phyloP scores from a whole-genome alignment of 1,140 invertebrate species.

The Drosophila pachea region DNA sequence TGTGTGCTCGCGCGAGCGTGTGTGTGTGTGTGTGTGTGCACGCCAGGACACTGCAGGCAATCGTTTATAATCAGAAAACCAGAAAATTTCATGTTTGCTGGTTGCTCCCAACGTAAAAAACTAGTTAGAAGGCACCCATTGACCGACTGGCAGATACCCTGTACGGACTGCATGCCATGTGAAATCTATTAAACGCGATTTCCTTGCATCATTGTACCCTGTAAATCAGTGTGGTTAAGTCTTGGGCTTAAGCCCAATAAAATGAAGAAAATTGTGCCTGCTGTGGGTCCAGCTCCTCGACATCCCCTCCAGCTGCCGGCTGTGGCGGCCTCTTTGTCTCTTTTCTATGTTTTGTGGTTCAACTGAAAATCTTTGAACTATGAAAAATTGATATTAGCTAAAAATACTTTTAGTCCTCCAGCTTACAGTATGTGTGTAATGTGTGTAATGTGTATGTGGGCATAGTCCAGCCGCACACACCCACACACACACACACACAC shows the following conservation, averaged over 20 bases:
- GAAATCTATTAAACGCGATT: no score
- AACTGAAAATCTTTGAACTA: slow-evolving; percentile 74
- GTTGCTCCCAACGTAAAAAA: slow-evolving; percentile 39
- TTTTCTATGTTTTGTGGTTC: slow-evolving; percentile 37
- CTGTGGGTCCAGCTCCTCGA: not conserved
- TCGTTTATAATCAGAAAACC: slow-evolving; percentile 75
- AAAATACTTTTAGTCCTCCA: slow-evolving; percentile 76
- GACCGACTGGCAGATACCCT: not conserved
- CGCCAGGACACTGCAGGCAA: slow-evolving; percentile 61
- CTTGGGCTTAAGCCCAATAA: no score
- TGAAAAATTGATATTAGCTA: slow-evolving; percentile 78
- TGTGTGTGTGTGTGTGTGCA: slow-evolving; percentile 14
- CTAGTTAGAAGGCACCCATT: not conserved
- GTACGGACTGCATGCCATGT: not conserved
- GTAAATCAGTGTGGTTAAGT: no score
- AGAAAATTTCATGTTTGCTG: slow-evolving; percentile 71
- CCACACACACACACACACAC: slow-evolving; percentile 18
- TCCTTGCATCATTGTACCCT: no score
- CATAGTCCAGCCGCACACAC: no score
- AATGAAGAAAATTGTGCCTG: no score
- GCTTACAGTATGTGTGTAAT: slow-evolving; percentile 26
- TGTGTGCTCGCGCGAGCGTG: no score
- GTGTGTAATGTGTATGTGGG: slow-evolving; percentile 28
- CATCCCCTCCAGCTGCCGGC: not conserved
- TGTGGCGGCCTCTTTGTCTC: not conserved